Conservation (phyloP, 2,113 vertebrate genomes). For the Zootoca vivipara region DNA sequence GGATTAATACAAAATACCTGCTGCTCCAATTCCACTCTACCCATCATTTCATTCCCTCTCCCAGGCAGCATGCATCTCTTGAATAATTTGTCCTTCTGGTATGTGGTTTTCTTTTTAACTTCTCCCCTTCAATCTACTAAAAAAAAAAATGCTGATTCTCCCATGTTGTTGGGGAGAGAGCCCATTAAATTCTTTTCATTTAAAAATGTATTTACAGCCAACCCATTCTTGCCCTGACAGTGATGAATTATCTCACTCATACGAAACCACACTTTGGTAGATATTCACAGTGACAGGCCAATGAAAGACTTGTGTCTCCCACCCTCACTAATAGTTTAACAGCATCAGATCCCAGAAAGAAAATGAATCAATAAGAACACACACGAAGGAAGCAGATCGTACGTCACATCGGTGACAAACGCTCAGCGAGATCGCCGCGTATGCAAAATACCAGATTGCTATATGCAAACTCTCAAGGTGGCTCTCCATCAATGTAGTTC, state of each 20-base stretch:
- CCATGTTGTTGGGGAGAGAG: not conserved
- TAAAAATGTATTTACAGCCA: not conserved
- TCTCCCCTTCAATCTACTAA: not conserved
- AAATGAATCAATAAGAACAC: not conserved
- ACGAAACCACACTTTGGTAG: not conserved
- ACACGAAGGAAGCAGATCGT: not conserved
- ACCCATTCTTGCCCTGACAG: constrained; percentile 2
- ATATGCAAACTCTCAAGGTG: not conserved
- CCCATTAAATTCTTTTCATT: not conserved
- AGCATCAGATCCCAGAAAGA: constrained; percentile 2
- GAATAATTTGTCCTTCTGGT: not conserved
- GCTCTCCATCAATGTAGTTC: not conserved
- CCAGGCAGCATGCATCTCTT: not conserved
- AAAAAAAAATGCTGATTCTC: not conserved
- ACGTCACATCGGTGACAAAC: not conserved
- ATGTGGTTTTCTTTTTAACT: not conserved
- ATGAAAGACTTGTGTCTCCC: not conserved
- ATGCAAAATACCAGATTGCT: not conserved
- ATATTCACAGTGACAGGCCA: not conserved
- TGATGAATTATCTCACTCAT: constrained; percentile 19
- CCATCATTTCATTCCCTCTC: not conserved
- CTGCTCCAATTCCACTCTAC: not conserved
- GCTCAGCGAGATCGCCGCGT: not conserved
- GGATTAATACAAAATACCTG: not conserved
- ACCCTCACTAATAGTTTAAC: not conserved